A percentile compares a stretch with the other conserved stretches of the same genome.
Conservation (phyloP, 2,797 vertebrate genomes). For the Neosilurus hyrtlii region DNA sequence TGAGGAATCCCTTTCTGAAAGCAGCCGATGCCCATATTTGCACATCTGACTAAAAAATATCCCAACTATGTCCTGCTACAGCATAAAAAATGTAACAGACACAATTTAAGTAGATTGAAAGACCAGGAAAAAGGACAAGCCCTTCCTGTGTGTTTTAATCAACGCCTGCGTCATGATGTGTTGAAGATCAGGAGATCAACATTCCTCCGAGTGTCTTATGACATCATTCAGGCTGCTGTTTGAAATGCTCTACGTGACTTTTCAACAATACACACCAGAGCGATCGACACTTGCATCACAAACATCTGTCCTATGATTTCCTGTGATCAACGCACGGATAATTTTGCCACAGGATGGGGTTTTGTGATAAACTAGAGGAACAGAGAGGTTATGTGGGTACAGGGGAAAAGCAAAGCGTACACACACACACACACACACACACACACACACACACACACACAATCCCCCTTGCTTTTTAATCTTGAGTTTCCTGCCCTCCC, state of each 20-base stretch:
- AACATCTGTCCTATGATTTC: conserved; percentile 36
- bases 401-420: conserved; percentile 15
- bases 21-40: conserved; percentile 62
- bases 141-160: conserved; percentile 74
- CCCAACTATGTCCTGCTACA: conserved; percentile 60
- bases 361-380: conserved; percentile 23
- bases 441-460: conserved; percentile 25
- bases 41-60: conserved; percentile 53
- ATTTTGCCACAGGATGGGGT: conserved; percentile 13
- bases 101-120: conserved; percentile 64
- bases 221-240: conserved; percentile 4
- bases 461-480: conserved; percentile 76
- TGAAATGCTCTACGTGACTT: conserved; percentile 48
- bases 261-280: conserved; percentile 30
- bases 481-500: conserved; percentile 70
- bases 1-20: conserved; percentile 48
- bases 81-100: conserved; percentile 59
- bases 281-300: conserved; percentile 32
- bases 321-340: conserved; percentile 33
- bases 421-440: background rate
- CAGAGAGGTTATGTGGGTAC: conserved; percentile 41
- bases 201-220: conserved; percentile 42
- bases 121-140: conserved; percentile 67
- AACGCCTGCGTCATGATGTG: conserved; percentile 61
- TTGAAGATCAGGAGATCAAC: conserved; percentile 64